phyloP scores from a whole-genome alignment of 2,113 vertebrate species.

The Grus americana region DNA sequence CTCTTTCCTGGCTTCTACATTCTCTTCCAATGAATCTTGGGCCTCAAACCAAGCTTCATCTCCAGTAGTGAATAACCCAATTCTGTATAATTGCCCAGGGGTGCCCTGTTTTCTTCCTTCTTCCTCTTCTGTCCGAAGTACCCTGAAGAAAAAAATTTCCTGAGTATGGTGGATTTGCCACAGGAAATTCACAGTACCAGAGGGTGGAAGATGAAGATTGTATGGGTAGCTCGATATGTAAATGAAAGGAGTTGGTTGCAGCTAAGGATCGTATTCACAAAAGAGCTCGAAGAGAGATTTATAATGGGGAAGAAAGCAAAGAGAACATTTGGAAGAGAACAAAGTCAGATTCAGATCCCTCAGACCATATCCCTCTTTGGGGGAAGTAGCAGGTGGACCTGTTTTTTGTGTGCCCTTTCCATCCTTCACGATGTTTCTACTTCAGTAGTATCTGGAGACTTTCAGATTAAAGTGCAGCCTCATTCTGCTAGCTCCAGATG shows the following conservation, averaged over 20 bases:
- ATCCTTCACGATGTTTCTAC: fast-evolving
- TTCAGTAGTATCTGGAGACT: not conserved
- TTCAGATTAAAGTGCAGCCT: not conserved
- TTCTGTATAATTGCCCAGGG: not conserved
- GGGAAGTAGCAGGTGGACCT: not conserved
- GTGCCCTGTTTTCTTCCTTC: no score
- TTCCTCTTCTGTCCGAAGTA: not conserved
- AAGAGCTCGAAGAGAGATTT: not conserved
- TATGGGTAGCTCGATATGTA: fast-evolving
- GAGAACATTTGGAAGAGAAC: not conserved
- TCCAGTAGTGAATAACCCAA: not conserved
- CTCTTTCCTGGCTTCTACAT: not conserved
- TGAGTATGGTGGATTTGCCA: not conserved
- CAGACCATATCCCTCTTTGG: not conserved
- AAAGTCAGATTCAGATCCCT: not conserved
- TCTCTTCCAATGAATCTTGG: not conserved
- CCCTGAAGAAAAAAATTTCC: not conserved
- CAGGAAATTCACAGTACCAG: not conserved
- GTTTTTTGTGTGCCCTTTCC: not conserved
- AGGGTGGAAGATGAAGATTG: not conserved
- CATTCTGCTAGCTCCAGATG: not conserved
- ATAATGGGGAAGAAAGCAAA: not conserved
- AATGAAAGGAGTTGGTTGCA: not conserved
- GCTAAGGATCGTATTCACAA: not conserved
- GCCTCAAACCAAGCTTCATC: not conserved